Evolutionary conservation across 92 coral and sea anemone genomes (phyloP), one percentile per base, ranked within the genome.

Genomic region (Muricea muricata): DNA sequence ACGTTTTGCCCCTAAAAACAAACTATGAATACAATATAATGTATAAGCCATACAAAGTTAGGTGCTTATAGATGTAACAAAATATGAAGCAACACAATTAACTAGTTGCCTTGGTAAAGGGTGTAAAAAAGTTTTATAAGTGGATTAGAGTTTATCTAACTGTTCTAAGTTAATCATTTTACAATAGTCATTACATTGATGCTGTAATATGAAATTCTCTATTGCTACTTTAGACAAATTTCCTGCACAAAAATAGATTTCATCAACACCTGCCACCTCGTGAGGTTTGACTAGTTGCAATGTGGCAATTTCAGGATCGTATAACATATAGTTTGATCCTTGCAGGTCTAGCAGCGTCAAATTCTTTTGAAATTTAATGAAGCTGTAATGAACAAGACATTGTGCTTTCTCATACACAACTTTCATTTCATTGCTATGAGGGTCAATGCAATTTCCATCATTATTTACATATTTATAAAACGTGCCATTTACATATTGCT

Each of bases 281-380:
- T 66, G 42, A 25, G 4, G 1, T 11, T 63, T 32, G 14, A 18
- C 32, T n/a, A 25, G 18, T 10, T 25, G 7, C 14, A 17, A 4
- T 5, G 73, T 25, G 3, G 73, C 73, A 5, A 66, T 66, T 66
- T 66, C 73, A 5, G 73, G 73, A 66, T 66, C 73, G 20, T 66
- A 66, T 11, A 66, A 15, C 4, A n/a, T 66, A 15, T 66, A 66
- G 4, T 1, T 1, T 17, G 73, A 66, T 3, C 73, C 73, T 66
- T 66, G 73, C 1, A 66, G 6, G 12, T 66, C 41, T 1, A 66
- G 21, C 17, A 66, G 3, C 40, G 32, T 66, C 37, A 66, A 2
- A 12, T 23, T 66, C 40, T 31, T 31, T 4, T 66, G 13, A 15
- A 15, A 48, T 2, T 48, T 7, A 7, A 7, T 20, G 10, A 11